A percentile compares a stretch with the other conserved stretches of the same genome.
Conservation (phyloP, 2,888 invertebrate genomes). For the Lasioglossum leucozonium region DNA sequence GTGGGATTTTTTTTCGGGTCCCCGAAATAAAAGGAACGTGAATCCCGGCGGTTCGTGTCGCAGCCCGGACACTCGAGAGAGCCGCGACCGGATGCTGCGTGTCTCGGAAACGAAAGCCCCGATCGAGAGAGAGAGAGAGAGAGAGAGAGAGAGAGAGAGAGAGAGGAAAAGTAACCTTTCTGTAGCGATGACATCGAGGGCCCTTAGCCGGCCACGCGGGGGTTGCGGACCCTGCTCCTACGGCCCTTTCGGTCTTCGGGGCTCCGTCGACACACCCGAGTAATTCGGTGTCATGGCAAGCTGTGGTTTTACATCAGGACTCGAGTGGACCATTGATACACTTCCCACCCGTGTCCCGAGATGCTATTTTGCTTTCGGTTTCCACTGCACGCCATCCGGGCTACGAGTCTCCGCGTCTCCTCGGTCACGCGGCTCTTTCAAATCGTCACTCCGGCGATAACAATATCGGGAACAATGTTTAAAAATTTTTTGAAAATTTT, state of each 20-base stretch:
- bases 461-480: too few species aligned
- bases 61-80: slow-evolving; percentile 16
- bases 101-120: slow-evolving; percentile 44
- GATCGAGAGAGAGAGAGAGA: slow-evolving; percentile 51
- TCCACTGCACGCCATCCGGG: background rate
- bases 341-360: slow-evolving; percentile 24
- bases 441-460: too few species aligned
- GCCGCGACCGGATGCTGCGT: slow-evolving; percentile 32
- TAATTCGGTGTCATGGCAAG: slow-evolving; percentile 80
- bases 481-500: too few species aligned
- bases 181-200: slow-evolving; percentile 78
- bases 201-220: slow-evolving; percentile 80
- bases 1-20: background rate
- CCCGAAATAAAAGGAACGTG: background rate
- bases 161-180: slow-evolving; percentile 64
- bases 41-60: background rate
- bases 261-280: slow-evolving; percentile 58
- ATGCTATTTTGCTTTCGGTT: slow-evolving; percentile 18
- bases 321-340: slow-evolving; percentile 74
- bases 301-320: slow-evolving; percentile 81
- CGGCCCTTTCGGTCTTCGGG: slow-evolving; percentile 16
- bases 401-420: background rate
- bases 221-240: slow-evolving; percentile 59
- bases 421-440: background rate
- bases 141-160: slow-evolving; percentile 31